phyloP scores from a whole-genome alignment of 2,113 vertebrate species.

The Labeo catla region DNA sequence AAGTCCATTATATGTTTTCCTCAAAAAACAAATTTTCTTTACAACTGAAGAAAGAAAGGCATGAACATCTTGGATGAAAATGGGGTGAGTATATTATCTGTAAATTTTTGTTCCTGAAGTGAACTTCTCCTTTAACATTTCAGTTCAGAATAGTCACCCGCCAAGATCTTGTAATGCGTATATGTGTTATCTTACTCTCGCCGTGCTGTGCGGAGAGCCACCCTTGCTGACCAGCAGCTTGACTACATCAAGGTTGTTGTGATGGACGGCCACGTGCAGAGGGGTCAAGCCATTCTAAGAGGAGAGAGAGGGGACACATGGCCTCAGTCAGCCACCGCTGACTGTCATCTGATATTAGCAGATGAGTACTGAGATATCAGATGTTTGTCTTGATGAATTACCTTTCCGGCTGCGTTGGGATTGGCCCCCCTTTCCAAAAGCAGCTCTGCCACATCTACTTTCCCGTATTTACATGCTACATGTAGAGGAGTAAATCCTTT shows the following conservation, averaged over 20 bases:
- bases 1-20: too few species aligned
- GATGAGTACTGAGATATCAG: conserved; percentile 54
- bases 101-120: too few species aligned
- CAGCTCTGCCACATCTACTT: conserved; percentile 86
- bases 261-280: conserved; percentile 95
- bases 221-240: conserved; percentile 91
- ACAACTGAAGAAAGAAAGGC: too few species aligned
- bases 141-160: neutral
- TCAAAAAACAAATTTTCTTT: too few species aligned
- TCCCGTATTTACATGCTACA: conserved; percentile 94
- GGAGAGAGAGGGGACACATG: conserved; percentile 71
- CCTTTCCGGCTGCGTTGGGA: conserved; percentile 92
- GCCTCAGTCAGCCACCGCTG: conserved; percentile 39
- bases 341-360: conserved; percentile 49
- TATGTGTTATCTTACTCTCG: conserved; percentile 81
- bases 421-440: conserved; percentile 86
- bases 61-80: too few species aligned
- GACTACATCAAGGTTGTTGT: conserved; percentile 96
- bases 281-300: conserved; percentile 95
- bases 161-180: neutral
- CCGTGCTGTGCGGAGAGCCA: conserved; percentile 89
- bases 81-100: too few species aligned
- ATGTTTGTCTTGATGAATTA: conserved; percentile 64
- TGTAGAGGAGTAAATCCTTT: conserved; percentile 99
- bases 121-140: neutral